These are phyloP conservation scores for Pristionchus pacificus DNA, from an alignment of 1,140 invertebrate genomes.

Conservation along the genomic window DNA sequence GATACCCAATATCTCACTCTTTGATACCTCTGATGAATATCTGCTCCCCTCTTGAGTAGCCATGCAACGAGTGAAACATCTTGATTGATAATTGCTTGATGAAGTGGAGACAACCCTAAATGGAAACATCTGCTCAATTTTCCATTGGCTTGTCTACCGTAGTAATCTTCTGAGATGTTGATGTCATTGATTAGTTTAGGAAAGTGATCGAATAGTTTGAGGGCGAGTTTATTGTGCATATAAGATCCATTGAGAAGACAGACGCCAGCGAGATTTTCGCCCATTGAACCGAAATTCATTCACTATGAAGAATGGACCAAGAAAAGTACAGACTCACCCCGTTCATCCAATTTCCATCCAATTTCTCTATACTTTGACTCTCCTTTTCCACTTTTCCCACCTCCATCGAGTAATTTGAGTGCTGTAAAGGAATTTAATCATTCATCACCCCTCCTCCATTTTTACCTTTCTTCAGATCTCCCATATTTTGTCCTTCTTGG, in stretches of 20 bases:
- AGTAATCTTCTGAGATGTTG: conserved; percentile 21
- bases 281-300: conserved; percentile 25
- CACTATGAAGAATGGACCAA: too few relatives aligned
- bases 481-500: conserved; percentile 27
- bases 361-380: conserved; percentile 34
- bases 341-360: conserved; percentile 27
- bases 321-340: too few relatives aligned
- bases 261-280: conserved; percentile 10
- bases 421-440: conserved; percentile 6
- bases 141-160: conserved; percentile 5
- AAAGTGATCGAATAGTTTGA: conserved; percentile 8
- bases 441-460: neutral
- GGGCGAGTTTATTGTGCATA: conserved; percentile 15
- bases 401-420: conserved; percentile 29
- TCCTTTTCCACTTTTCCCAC: conserved; percentile 29
- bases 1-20: neutral
- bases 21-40: conserved; percentile 76
- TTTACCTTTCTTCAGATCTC: conserved; percentile 36
- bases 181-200: conserved; percentile 24
- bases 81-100: conserved; percentile 96
- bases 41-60: conserved; percentile 80
- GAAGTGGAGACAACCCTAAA: conserved; percentile 64
- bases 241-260: conserved; percentile 14
- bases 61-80: conserved; percentile 95
- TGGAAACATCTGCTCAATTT: neutral